These are phyloP conservation scores for Xenops minutus DNA, from an alignment of 2,797 vertebrate species.

Conservation along the genomic window DNA sequence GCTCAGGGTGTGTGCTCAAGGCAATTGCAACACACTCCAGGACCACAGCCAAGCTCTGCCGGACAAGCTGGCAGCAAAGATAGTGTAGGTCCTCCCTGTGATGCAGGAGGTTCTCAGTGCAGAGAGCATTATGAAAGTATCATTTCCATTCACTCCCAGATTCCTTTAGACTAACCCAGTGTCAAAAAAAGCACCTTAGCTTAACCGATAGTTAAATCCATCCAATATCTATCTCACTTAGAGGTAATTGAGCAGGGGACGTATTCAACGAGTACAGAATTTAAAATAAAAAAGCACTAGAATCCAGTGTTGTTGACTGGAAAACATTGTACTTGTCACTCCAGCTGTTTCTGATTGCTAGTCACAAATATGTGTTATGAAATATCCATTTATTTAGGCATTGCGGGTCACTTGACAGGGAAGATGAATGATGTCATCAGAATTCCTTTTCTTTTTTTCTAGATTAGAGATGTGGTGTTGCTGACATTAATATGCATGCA, in stretches of 20 bases:
- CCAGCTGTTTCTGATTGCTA: not conserved
- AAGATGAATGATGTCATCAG: not conserved
- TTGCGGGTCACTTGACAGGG: not conserved
- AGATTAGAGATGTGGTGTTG: not conserved
- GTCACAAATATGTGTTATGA: not conserved
- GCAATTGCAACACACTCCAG: not conserved
- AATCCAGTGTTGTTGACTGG: not conserved
- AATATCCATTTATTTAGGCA: not conserved
- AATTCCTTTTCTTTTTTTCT: not conserved
- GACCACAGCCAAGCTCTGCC: accelerated
- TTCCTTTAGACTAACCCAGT: not conserved
- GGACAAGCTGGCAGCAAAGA: not conserved
- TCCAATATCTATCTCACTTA: not conserved
- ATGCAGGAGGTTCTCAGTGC: not conserved
- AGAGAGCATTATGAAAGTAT: not conserved
- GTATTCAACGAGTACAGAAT: not conserved
- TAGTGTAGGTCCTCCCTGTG: not conserved
- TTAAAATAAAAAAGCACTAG: not conserved
- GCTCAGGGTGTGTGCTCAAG: accelerated
- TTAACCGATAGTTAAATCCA: not conserved
- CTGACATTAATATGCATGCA: not conserved
- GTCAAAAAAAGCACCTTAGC: not conserved
- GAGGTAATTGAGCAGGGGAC: not conserved
- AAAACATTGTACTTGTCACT: not conserved
- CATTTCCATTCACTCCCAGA: not conserved